Evolutionary conservation across 1,140 invertebrate species (phyloP).

Genomic region (Trypoxylus dichotomus): DNA sequence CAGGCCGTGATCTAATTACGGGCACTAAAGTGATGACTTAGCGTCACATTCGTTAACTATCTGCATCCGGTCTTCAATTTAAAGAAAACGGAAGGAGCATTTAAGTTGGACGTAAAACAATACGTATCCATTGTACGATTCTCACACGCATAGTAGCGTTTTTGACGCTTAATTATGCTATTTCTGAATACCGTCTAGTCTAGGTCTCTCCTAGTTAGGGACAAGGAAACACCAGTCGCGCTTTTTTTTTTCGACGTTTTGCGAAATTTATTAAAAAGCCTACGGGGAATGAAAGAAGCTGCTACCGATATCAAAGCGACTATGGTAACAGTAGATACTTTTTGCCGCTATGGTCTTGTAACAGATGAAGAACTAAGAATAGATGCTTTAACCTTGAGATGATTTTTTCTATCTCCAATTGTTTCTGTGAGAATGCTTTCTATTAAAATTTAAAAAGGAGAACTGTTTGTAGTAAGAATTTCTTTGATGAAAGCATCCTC

Average conservation of each 20-base stretch:
- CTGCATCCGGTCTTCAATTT: constrained; percentile 29
- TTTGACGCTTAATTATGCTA: constrained; percentile 24
- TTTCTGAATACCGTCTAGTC: constrained; percentile 21
- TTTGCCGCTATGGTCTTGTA: neutral
- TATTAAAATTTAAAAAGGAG: neutral
- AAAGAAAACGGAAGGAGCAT: constrained; percentile 30
- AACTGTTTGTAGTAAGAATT: neutral
- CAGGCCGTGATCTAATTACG: constrained; percentile 28
- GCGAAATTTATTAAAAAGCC: constrained; percentile 16
- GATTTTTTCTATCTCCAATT: neutral
- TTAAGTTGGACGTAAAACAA: constrained; percentile 29
- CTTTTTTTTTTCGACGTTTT: constrained; percentile 1
- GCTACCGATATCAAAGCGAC: neutral
- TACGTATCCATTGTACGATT: constrained; percentile 27
- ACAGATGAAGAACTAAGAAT: neutral
- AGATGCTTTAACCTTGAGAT: neutral
- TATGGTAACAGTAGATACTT: neutral
- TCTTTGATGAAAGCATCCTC: neutral
- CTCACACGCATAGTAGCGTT: constrained; percentile 15
- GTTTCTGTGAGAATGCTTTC: neutral
- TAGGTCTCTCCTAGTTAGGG: neutral
- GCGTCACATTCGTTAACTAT: constrained; percentile 30
- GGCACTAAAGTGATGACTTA: constrained; percentile 27
- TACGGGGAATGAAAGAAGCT: neutral
- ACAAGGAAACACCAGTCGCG: neutral